A percentile compares a stretch with the other conserved stretches of the same genome.
Conservation (phyloP, 2,113 vertebrate species). For the Orycteropus afer region DNA sequence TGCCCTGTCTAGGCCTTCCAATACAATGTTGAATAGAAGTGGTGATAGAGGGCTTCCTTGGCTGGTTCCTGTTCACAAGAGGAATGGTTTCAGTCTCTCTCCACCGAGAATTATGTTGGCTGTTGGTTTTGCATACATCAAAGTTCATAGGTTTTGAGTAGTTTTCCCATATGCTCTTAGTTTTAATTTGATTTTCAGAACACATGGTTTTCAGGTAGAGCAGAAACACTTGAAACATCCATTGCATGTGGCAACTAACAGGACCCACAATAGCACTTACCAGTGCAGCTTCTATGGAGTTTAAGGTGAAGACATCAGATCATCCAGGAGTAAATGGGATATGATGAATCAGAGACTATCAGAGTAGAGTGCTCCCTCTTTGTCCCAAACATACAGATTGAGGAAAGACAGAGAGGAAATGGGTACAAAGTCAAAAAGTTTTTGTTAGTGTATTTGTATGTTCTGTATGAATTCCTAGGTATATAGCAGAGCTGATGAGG, state of each 20-base stretch:
- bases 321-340: not conserved
- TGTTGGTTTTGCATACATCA: too few relatives aligned
- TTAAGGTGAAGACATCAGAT: not conserved
- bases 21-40: too few relatives aligned
- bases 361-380: not conserved
- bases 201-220: not conserved
- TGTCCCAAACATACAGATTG: not conserved
- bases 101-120: too few relatives aligned
- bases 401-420: not conserved
- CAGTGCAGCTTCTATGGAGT: not conserved
- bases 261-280: not conserved
- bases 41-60: too few relatives aligned
- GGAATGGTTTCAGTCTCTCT: too few relatives aligned
- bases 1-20: too few relatives aligned
- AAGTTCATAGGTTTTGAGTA: not conserved
- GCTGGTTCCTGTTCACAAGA: too few relatives aligned
- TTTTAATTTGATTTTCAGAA: not conserved
- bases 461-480: too few relatives aligned
- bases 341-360: not conserved
- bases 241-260: not conserved
- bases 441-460: too few relatives aligned
- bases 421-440: too few relatives aligned
- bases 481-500: too few relatives aligned
- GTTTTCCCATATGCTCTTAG: not conserved
- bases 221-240: not conserved